Evolutionary conservation across 2,888 invertebrate genomes (phyloP), one percentile per base, ranked within the genome.

Genomic region (Plagiodera versicolora): DNA sequence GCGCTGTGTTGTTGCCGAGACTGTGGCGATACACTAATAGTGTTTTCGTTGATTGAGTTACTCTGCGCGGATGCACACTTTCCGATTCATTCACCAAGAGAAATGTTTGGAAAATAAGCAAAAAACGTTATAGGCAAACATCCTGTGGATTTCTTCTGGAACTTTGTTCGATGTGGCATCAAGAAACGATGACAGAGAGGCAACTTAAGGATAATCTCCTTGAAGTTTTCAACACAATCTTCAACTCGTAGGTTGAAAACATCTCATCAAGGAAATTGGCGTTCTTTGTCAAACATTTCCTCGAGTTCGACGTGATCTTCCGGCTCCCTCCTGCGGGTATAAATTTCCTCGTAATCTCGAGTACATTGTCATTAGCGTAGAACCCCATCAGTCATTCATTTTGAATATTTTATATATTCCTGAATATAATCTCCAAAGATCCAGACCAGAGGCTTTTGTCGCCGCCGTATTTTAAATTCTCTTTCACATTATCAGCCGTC

Each of bases 381-480:
- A 56, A 61, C 58, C 59, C 56, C 60, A 58, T 64, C 65, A 64
- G 64, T 65, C 62, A 60, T 60, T 58, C 65, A 58, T 66, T 60
- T 56, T 67, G 64, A 66, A 69, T 69, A 66, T 65, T 69, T 69
- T 66, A 69, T 67, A 58, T 66, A 67, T 67, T 5, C n/a, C n/a
- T n/a, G 56, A 62, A 64, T 58, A 64, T 69, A 69, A 69, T 67
- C 66, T 65, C 59, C 60, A 60, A 61, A 67, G 59, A 67, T 60
- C 62, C 61, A 56, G 55, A 49, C 61, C 47, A 56, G 28, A 60
- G 53, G 60, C 64, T 65, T 66, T 68, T 67, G 68, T 68, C 61
- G 68, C 65, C 47, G 56, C 65, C 47, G 56, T 57, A 65, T 65
- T 68, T 64, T 61, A 68, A 67, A 67, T 67, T 67, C 67, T 58